A percentile compares a stretch with the other conserved stretches of the same genome.
Conservation (phyloP, 2,113 vertebrate genomes). For the Aphyosemion australe region DNA sequence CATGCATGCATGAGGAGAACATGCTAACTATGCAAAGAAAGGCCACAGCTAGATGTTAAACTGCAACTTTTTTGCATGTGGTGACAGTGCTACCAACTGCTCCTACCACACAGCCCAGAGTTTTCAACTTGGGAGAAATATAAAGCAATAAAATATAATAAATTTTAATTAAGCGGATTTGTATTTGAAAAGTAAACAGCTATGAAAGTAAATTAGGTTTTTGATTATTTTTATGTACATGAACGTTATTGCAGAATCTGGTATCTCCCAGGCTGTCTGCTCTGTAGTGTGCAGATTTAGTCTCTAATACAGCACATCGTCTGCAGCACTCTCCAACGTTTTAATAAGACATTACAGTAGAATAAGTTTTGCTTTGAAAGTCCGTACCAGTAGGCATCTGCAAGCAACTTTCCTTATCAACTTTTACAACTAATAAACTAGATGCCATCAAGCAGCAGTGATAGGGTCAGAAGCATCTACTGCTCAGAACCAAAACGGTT, state of each 20-base stretch:
- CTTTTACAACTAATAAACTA: constrained; percentile 33
- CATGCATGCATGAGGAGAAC: too few species aligned
- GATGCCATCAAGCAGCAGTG: background rate
- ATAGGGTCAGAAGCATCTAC: background rate
- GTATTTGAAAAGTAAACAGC: background rate
- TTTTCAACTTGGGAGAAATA: too few species aligned
- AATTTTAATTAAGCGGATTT: too few species aligned
- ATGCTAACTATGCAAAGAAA: too few species aligned
- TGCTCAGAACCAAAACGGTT: background rate
- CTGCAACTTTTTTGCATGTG: too few species aligned
- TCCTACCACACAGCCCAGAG: too few species aligned
- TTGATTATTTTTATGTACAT: background rate
- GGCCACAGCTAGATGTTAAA: too few species aligned
- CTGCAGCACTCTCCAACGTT: background rate
- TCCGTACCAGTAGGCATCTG: constrained; percentile 23
- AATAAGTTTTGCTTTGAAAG: background rate
- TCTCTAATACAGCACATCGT: background rate
- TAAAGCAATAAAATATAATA: too few species aligned
- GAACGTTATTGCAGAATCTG: too few species aligned
- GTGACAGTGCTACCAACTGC: too few species aligned
- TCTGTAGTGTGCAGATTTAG: background rate
- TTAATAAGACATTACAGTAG: background rate
- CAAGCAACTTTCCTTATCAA: background rate
- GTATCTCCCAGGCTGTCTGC: background rate
- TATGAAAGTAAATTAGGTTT: background rate